Evolutionary conservation across 2,797 vertebrate species (phyloP).

Genomic region (Arctocebus calabarensis): DNA sequence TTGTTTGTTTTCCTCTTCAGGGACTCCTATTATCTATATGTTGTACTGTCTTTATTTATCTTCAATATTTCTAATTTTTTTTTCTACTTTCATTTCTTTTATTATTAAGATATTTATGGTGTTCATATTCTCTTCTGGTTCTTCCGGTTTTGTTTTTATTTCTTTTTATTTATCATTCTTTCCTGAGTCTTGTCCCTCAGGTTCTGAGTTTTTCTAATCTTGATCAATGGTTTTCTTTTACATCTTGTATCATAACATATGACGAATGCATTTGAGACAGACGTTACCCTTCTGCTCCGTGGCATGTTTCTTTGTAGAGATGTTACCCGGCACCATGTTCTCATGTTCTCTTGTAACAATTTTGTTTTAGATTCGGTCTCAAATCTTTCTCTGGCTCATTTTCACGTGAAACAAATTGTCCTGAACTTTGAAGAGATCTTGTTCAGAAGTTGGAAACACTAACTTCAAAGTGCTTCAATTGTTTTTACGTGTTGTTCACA

Average conservation of each 20-base stretch:
- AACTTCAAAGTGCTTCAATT: not conserved
- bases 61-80: not conserved
- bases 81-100: not conserved
- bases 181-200: not conserved
- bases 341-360: not conserved
- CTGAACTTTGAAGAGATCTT: not conserved
- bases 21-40: not conserved
- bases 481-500: not conserved
- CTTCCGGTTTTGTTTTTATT: not conserved
- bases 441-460: not conserved
- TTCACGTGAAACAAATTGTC: not conserved
- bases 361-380: not conserved
- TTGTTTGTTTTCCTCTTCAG: not conserved
- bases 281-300: not conserved
- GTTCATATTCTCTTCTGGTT: not conserved
- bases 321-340: not conserved
- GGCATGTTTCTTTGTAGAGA: not conserved
- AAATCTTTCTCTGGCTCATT: slow-evolving; percentile 16
- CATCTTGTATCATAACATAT: not conserved
- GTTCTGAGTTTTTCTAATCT: not conserved
- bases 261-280: not conserved
- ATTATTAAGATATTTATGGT: not conserved
- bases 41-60: not conserved
- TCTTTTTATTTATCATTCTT: slow-evolving; percentile 3
- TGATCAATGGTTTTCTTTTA: not conserved